Evolutionary conservation across 2,797 vertebrate species (phyloP), one percentile per base, ranked within the genome.

Genomic region (Graptemys geographica): DNA sequence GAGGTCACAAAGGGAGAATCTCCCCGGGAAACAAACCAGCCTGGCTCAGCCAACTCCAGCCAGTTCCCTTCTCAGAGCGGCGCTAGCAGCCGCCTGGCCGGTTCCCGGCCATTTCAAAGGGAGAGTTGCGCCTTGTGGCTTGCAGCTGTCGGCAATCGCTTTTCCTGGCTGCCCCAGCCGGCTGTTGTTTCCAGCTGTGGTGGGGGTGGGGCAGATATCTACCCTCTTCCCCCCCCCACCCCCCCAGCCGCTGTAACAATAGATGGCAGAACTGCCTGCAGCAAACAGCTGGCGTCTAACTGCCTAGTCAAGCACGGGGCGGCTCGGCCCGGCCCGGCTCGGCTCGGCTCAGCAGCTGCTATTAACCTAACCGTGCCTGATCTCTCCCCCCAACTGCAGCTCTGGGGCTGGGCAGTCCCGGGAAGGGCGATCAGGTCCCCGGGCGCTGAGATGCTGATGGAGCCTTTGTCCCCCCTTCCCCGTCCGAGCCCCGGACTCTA

Each of bases 401-500:
- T 27, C 56, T 53, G 19, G 56, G 23, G 56, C 56, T 57, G 56
- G 25, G 25, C 56, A 5, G 57, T 6, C 59, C 59, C 6, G 59
- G 6, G 59, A 15, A 31, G n/a, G 37, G 37, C 74, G 10, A 25
- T 21, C 23, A 5, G 74, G 37, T 41, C 23, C 72, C 37, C 9
- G 15, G 16, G 16, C n/a, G 5, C 23, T 21, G 21, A 52, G 72
- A 79, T 21, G 11, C 37, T 6, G 86, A 57, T 49, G 49, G 83
- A 52, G 28, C 8, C 59, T 37, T 55, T 31, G 51, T 13, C 15
- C 5, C 6, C 55, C 27, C 55, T 21, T 33, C 83, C 47, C 11
- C 79, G 27, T 44, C 5, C 51, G 21, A 95, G 91, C 94, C 96
- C 59, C 90, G 90, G 93, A 94, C 89, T 92, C 90, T 74, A 21